Base-by-base conservation (phyloP, 2,113 vertebrate genomes). In the Leiothrix lutea region DNA sequence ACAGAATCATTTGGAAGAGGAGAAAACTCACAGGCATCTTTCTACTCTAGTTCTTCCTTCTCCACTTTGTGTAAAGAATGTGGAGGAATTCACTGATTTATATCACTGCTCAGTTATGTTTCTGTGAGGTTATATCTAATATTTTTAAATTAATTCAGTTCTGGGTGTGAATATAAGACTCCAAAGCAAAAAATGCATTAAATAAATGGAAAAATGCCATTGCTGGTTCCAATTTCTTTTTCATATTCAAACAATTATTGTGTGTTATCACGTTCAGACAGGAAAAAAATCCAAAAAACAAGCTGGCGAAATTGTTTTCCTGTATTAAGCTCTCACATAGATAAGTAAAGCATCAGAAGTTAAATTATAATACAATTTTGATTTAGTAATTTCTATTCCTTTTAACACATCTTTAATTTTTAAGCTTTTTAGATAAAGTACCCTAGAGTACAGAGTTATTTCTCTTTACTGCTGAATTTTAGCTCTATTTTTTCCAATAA, bases 81-180 rank as follows among this genome's bases (percentile, higher is more conserved):
- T 42, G 21, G 38, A 85, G 23, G n/a, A 84, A 92, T 73, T 50
- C 44, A 44, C 15, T 16, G 50, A 79, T 81, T 75, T 88, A 23
- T 94, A 93, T 87, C 75, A 40, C 19, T 86, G 7, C 14, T 75
- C 47, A 72, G 2, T 58, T 38, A 82, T 86, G 29, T 80, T 89
- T 82, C 53, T 70, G 61, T 73, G 24, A 92, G 85, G 31, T 57
- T 71, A 16, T 64, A 70, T 48, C 69, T 91, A 72, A 42, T 79
- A 70, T 74, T 79, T 88, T 88, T n/a, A 86, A 96, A 95, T 92
- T 70, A 96, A 92, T 93, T 26, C 12, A 48, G 33, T 77, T 94
- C 67, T 71, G 56, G 5, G 53, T 94, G 35, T 73, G 77, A 89
- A 80, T 70, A 57, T 64, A 93, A 81, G 77, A 61, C 11, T 91